Evolutionary conservation across 2,888 invertebrate genomes (phyloP), one percentile per base, ranked within the genome.

Genomic region (Tachina fera): DNA sequence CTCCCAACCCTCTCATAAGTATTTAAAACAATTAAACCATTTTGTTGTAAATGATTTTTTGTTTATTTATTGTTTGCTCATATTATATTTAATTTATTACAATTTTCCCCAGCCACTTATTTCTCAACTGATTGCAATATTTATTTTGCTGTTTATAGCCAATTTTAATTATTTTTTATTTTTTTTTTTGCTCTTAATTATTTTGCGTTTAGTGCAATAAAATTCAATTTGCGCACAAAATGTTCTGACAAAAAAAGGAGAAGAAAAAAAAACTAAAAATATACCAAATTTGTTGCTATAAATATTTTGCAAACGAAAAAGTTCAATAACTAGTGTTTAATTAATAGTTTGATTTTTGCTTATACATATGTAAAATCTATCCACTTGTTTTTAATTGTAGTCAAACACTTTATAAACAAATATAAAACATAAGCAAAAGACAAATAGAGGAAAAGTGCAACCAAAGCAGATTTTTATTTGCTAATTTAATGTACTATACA

Each of bases 81-180:
- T 67, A 53, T 81, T 53, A 9, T 68, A 81, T 60, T 74, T 14
- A 74, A 53, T 81, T 81, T 81, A 74, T 81, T 72, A 58, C 22
- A 13, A 22, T 58, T 49, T 39, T 53, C 68, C 43, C 49, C 53
- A 43, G 31, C 51, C 74, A 68, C 39, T 81, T 75, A 61, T 47
- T 80, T 74, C 60, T 43, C 58, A 60, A 74, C 13, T 67, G 39
- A 47, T 68, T 81, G 80, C 80, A 74, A 67, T 67, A 68, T 74
- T 67, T 80, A 80, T 70, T 68, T 77, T 60, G 53, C 60, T 68
- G 74, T 74, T 67, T 60, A 74, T 74, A 75, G 60, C 22, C 49
- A 41, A 41, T 70, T 51, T 67, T 47, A 14, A 31, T 43, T 71
- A 43, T 45, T 60, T 60, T 61, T 41, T 56, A 41, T 47, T 16